Percentiles rank a stretch among this genome's conserved stretches.
Conservation (phyloP, 2,113 vertebrate genomes). For the Stigmatopora nigra region DNA sequence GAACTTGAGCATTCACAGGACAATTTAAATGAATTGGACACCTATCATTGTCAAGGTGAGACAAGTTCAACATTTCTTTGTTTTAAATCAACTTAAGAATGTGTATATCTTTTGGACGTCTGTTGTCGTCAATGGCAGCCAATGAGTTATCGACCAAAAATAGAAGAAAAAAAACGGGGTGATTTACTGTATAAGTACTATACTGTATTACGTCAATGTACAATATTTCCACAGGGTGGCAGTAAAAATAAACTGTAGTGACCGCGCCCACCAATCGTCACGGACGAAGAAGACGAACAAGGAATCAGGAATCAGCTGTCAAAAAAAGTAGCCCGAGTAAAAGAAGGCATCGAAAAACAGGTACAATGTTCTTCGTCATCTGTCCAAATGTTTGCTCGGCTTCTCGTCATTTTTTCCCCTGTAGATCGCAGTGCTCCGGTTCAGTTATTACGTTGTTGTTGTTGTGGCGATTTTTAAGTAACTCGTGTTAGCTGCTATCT, state of each 20-base stretch:
- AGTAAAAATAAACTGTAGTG: background rate
- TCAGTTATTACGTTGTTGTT: background rate
- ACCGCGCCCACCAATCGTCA: background rate
- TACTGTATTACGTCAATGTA: background rate
- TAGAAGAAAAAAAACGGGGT: too few species aligned
- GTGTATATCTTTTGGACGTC: too few species aligned
- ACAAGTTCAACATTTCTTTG: too few species aligned
- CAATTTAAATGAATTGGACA: too few species aligned
- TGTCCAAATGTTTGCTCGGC: accelerated
- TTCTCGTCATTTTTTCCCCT: background rate
- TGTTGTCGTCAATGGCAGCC: too few species aligned
- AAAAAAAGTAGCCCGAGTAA: conserved; percentile 48
- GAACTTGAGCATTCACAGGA: too few species aligned
- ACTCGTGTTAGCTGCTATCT: conserved; percentile 11
- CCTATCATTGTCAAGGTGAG: too few species aligned
- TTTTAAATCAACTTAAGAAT: too few species aligned
- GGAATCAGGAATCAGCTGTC: conserved; percentile 51
- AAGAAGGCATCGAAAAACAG: conserved; percentile 24
- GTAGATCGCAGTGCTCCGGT: too few species aligned
- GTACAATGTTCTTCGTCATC: conserved; percentile 12
- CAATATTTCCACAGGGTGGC: conserved; percentile 15
- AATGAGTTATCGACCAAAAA: too few species aligned
- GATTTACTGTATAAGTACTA: background rate
- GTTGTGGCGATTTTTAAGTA: conserved; percentile 1
- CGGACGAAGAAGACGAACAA: conserved; percentile 21